Percentiles rank a stretch among this genome's conserved stretches.
These are phyloP conservation scores for Ditula angustiorana DNA, from an alignment of 2,888 invertebrate species.

Conservation along the genomic window DNA sequence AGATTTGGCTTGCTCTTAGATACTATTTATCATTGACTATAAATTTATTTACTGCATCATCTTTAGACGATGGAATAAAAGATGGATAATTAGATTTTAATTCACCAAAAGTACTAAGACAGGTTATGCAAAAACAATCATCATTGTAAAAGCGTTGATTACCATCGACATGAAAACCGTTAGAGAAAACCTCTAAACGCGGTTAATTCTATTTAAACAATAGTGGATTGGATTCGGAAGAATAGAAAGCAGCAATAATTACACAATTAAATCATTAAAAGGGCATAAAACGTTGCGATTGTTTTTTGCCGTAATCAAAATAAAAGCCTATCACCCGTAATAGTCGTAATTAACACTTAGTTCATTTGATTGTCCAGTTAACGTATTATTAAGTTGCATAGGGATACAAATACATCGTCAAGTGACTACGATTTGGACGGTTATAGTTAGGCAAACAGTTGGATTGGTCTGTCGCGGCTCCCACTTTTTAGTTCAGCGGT, in stretches of 20 bases:
- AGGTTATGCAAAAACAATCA: constrained; percentile 5
- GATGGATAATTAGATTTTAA: neutral
- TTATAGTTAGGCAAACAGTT: neutral
- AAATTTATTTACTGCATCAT: no score
- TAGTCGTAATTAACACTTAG: constrained; percentile 6
- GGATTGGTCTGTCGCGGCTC: neutral
- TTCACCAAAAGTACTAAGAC: neutral
- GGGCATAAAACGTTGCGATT: constrained; percentile 19
- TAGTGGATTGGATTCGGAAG: constrained; percentile 21
- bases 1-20: no score
- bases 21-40: no score
- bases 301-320: constrained; percentile 17
- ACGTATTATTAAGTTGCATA: neutral
- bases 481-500: neutral
- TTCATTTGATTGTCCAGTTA: constrained; percentile 3
- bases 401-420: neutral
- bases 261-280: constrained; percentile 33
- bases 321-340: constrained; percentile 6
- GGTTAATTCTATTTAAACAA: constrained; percentile 27
- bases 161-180: constrained; percentile 13
- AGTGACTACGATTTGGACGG: neutral
- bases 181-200: constrained; percentile 22
- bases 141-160: neutral
- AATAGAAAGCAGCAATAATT: constrained; percentile 34
- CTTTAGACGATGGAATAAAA: neutral